These are phyloP conservation scores for Platorchestia sp. DNA, from an alignment of 1,140 invertebrate genomes.

Conservation along the genomic window DNA sequence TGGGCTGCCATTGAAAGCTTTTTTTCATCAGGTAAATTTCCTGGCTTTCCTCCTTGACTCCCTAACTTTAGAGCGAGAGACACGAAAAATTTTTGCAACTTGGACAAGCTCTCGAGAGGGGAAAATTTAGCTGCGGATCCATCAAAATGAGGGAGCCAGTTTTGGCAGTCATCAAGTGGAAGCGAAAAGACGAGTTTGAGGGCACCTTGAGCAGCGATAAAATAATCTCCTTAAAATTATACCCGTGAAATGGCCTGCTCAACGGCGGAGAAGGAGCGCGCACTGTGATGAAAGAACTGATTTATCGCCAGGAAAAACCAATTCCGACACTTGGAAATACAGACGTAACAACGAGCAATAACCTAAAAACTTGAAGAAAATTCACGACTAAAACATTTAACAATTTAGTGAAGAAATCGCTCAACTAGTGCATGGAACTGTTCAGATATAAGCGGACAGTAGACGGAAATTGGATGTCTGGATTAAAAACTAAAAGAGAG, in stretches of 20 bases:
- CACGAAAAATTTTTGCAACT: slow-evolving; percentile 41
- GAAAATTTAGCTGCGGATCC: slow-evolving; percentile 13
- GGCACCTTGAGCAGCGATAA: neutral
- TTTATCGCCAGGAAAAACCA: neutral
- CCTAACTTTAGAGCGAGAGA: slow-evolving; percentile 31
- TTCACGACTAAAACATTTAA: neutral
- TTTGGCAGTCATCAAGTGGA: neutral
- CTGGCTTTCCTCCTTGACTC: slow-evolving; percentile 33
- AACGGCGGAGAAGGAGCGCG: neutral
- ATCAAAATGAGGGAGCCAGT: neutral
- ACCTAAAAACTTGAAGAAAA: neutral
- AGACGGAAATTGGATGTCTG: neutral
- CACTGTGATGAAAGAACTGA: neutral
- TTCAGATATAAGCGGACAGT: neutral
- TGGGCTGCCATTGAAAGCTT: slow-evolving; percentile 42
- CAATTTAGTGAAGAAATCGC: neutral
- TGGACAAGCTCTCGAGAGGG: neutral
- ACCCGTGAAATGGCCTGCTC: neutral
- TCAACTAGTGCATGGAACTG: neutral
- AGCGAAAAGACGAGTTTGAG: neutral
- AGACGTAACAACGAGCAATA: neutral
- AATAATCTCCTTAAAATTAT: neutral
- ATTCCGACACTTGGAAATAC: neutral
- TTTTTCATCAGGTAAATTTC: slow-evolving; percentile 48
- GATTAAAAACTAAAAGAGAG: too few species aligned